Percentiles rank a stretch among this genome's conserved stretches.
Conservation (phyloP, 2,888 invertebrate genomes). For the Dimorphilus gyrociliatus region DNA sequence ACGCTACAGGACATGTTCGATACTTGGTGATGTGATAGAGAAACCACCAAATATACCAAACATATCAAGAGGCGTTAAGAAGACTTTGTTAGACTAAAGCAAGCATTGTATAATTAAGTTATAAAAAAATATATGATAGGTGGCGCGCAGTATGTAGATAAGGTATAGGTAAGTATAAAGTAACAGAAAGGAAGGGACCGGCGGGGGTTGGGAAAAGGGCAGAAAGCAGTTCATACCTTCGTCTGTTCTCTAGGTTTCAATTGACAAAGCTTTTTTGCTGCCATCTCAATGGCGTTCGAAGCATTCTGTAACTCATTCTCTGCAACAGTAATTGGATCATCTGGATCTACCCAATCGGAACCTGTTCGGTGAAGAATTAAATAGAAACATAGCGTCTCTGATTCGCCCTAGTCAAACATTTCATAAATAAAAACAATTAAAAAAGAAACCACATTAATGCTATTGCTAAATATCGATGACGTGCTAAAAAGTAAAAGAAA, state of each 20-base stretch:
- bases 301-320: constrained; percentile 92
- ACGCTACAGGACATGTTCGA: constrained; percentile 79
- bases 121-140: constrained; percentile 1
- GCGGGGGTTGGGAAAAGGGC: too few relatives aligned
- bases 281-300: constrained; percentile 93
- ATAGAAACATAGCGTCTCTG: too few relatives aligned
- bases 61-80: constrained; percentile 71
- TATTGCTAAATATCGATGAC: too few relatives aligned
- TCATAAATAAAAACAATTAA: too few relatives aligned
- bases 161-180: too few relatives aligned
- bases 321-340: constrained; percentile 90
- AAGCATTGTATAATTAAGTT: not conserved
- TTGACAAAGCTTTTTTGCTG: constrained; percentile 81
- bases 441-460: too few relatives aligned
- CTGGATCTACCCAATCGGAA: constrained; percentile 85
- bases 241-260: constrained; percentile 58
- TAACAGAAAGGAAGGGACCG: too few relatives aligned
- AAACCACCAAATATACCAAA: constrained; percentile 99
- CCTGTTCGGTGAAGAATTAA: constrained; percentile 40
- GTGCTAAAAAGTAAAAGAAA: too few relatives aligned
- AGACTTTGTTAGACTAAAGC: constrained; percentile 5
- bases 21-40: constrained; percentile 70
- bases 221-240: too few relatives aligned
- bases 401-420: too few relatives aligned
- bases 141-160: too few relatives aligned